Evolutionary conservation across 2,888 invertebrate species (phyloP).

Genomic region (Calameuta pallipes): DNA sequence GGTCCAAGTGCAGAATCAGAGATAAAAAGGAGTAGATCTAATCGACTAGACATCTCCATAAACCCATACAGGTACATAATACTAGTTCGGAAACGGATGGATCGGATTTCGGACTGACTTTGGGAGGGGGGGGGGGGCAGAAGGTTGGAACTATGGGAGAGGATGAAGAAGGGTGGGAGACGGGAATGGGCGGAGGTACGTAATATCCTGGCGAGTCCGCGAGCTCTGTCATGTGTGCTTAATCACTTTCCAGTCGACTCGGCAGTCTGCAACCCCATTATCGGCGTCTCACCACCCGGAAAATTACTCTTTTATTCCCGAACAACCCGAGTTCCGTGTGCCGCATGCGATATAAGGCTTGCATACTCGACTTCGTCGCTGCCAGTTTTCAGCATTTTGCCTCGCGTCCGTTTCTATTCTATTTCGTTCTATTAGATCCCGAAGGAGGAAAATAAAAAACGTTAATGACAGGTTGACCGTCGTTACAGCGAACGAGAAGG

Average conservation of each 20-base stretch:
- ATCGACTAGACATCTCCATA: neutral
- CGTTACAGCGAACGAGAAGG: neutral
- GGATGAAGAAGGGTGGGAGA: slow-evolving; percentile 21
- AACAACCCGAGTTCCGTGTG: slow-evolving; percentile 53
- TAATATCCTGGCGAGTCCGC: slow-evolving; percentile 63
- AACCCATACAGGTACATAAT: neutral
- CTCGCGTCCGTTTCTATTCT: neutral
- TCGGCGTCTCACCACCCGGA: slow-evolving; percentile 64
- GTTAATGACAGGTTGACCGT: neutral
- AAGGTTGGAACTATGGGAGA: slow-evolving; percentile 14
- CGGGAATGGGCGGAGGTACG: slow-evolving; percentile 45
- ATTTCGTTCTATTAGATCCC: slow-evolving; percentile 46
- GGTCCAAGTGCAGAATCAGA: neutral
- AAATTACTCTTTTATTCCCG: slow-evolving; percentile 65
- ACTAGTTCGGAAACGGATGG: slow-evolving; percentile 9
- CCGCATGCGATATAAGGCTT: slow-evolving; percentile 21
- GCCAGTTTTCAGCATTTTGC: neutral
- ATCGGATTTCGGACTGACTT: slow-evolving; percentile 27
- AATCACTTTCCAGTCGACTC: slow-evolving; percentile 66
- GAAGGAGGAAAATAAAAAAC: slow-evolving; percentile 12
- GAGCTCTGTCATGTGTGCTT: slow-evolving; percentile 64
- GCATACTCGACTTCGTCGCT: slow-evolving; percentile 3
- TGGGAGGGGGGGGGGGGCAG: slow-evolving; percentile 1
- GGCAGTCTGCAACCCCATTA: slow-evolving; percentile 65
- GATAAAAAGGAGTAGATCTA: neutral